Percentiles rank a stretch among this genome's conserved stretches.
Evolutionary conservation across 2,797 vertebrate genomes (phyloP).

Genomic region (Squalus acanthias): DNA sequence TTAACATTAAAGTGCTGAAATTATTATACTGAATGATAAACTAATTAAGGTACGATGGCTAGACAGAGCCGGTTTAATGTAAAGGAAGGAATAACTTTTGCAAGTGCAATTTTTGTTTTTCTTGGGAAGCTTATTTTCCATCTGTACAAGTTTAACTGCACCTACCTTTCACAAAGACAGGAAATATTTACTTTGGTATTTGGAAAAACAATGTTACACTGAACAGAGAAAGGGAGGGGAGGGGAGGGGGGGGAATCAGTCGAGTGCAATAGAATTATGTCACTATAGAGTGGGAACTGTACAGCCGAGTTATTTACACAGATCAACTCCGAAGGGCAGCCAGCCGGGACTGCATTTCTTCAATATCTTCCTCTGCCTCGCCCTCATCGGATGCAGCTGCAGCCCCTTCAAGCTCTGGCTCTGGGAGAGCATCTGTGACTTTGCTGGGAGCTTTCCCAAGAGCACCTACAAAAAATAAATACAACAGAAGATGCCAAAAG

Average conservation of each 20-base stretch:
- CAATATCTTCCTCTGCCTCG: slow-evolving; percentile 83
- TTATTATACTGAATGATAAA: background rate
- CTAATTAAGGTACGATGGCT: background rate
- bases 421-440: slow-evolving; percentile 87
- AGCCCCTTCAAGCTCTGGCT: slow-evolving; percentile 66
- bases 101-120: background rate
- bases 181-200: slow-evolving; percentile 18
- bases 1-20: slow-evolving; percentile 7
- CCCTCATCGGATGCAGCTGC: slow-evolving; percentile 69
- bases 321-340: slow-evolving; percentile 84
- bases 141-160: background rate
- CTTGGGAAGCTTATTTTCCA: background rate
- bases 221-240: background rate
- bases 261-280: background rate
- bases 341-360: slow-evolving; percentile 90
- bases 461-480: slow-evolving; percentile 67
- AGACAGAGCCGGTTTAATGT: too few species aligned
- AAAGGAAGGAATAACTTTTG: background rate
- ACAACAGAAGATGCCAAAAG: background rate
- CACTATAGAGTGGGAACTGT: background rate
- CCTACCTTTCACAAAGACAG: background rate
- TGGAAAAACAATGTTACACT: background rate
- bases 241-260: too few species aligned
- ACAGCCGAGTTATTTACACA: background rate
- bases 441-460: slow-evolving; percentile 94